Percentiles rank a stretch among this genome's conserved stretches.
Conservation (phyloP, 2,888 invertebrate genomes). For the Aproaerema taeniolella region DNA sequence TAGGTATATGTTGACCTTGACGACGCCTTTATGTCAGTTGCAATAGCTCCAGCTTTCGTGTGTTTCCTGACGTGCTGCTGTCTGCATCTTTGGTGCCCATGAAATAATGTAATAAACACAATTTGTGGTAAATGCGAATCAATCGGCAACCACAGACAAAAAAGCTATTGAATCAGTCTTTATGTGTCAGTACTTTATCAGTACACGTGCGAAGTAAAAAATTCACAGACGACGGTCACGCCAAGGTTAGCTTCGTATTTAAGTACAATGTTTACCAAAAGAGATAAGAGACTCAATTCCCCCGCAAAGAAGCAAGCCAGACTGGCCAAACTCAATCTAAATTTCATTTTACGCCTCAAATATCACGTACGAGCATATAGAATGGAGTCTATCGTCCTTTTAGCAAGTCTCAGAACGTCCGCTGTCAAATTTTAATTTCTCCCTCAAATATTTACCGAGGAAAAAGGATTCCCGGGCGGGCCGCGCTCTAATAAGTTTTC, state of each 20-base stretch:
- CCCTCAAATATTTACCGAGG: conserved; percentile 77
- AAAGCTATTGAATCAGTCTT: neutral
- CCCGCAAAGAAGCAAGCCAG: conserved; percentile 38
- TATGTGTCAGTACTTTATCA: neutral
- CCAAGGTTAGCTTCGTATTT: conserved; percentile 4
- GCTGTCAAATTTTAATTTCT: conserved; percentile 78
- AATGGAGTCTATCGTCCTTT: conserved; percentile 59
- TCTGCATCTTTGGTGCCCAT: too few species aligned
- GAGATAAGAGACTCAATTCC: conserved; percentile 21
- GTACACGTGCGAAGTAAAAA: conserved; percentile 1
- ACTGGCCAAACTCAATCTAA: conserved; percentile 71
- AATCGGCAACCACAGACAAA: neutral
- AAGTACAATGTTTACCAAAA: conserved; percentile 9
- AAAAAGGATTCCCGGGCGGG: conserved; percentile 76
- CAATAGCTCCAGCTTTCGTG: too few species aligned
- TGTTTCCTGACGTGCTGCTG: too few species aligned
- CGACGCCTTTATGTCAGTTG: too few species aligned
- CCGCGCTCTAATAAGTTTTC: conserved; percentile 77
- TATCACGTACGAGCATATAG: conserved; percentile 70
- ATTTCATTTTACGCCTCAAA: conserved; percentile 75
- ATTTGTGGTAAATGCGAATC: conserved; percentile 1
- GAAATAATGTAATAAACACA: too few species aligned
- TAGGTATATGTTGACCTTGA: too few species aligned
- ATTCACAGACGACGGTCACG: conserved; percentile 1
- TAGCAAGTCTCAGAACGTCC: conserved; percentile 59